Base-by-base conservation (phyloP, 2,888 invertebrate species). In the Seira ritae region DNA sequence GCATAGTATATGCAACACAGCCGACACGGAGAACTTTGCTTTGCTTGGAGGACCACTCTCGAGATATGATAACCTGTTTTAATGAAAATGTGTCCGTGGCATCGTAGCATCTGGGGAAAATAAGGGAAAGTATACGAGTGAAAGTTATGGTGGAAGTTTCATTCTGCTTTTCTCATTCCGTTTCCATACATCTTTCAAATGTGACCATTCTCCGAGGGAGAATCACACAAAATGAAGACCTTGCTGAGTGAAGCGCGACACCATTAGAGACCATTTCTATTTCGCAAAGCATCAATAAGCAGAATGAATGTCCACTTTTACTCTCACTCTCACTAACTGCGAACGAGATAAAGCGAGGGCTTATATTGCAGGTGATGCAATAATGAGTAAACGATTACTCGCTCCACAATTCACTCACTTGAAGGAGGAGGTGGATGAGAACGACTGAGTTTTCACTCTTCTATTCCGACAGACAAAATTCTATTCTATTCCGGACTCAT, bases 381-480 rank as follows among this genome's bases (percentile, higher is more conserved):
- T 80, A 80, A 80, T 80, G 80, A 80, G 80, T 80, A 80, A 80
- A 80, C 80, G 80, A 80, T 80, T 80, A 80, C 80, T 73, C 69
- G 80, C 80, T 74, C 55, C 67, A 79, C 46, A 80, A 62, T 60
- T 74, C 62, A 80, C 80, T 50, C 50, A 69, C 73, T 79, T 72
- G 72, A 79, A 79, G 71, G 78, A 79, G n/a, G n/a, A n/a, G n/a
- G 79, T 73, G 50, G 50, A 50, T 50, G 50, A 15, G 15, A 50
- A 50, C 50, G 50, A 50, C n/a, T n/a, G 50, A 50, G 3, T 80
- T 80, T 80, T 72, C 66, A 67, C 71, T 72, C n/a, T n/a, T n/a
- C 72, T 37, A 22, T 46, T 42, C 65, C 4, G 42, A 77, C 22
- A 70, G 62, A 65, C 71, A 62, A n/a, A n/a, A n/a, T n/a, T n/a